Conservation (phyloP, 2,888 invertebrate genomes). For the Drosophila monieri region DNA sequence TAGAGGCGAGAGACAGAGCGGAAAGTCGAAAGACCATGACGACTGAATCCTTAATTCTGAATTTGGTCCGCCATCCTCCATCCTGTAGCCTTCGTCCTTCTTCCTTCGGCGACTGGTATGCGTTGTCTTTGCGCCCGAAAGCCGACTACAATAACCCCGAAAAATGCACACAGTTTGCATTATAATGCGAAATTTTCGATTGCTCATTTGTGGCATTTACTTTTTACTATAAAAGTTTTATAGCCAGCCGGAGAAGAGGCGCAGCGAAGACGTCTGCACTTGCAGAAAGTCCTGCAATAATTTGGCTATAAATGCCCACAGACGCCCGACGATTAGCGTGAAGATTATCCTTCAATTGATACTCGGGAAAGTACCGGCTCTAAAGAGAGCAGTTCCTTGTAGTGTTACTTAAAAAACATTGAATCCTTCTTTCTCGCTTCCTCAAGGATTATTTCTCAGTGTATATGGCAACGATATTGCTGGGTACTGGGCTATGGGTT, state of each 20-base stretch:
- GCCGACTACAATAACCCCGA: slow-evolving; percentile 72
- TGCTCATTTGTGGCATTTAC: slow-evolving; percentile 81
- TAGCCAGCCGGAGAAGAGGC: slow-evolving; percentile 46
- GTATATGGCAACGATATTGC: slow-evolving; percentile 34
- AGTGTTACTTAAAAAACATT: not conserved
- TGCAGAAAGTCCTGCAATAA: not conserved
- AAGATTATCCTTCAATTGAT: too few species aligned
- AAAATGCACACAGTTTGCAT: slow-evolving; percentile 79
- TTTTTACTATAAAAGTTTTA: slow-evolving; percentile 76
- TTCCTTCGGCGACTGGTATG: slow-evolving; percentile 49
- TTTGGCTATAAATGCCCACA: not conserved
- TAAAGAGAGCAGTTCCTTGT: too few species aligned
- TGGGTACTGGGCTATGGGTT: too few species aligned
- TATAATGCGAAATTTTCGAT: slow-evolving; percentile 81
- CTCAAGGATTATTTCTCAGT: not conserved
- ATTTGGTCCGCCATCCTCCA: slow-evolving; percentile 2
- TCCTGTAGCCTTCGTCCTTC: slow-evolving; percentile 15
- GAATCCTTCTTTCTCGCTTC: not conserved
- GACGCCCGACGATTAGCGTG: too few species aligned
- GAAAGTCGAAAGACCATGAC: slow-evolving; percentile 58
- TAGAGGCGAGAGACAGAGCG: slow-evolving; percentile 41
- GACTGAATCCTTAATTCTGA: slow-evolving; percentile 42
- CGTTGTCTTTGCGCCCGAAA: slow-evolving; percentile 65
- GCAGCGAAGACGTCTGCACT: slow-evolving; percentile 21
- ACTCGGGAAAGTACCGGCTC: too few species aligned